A percentile compares a stretch with the other conserved stretches of the same genome.
Evolutionary conservation across 1,140 invertebrate genomes (phyloP).

Genomic region (Notospermus geniculatus): DNA sequence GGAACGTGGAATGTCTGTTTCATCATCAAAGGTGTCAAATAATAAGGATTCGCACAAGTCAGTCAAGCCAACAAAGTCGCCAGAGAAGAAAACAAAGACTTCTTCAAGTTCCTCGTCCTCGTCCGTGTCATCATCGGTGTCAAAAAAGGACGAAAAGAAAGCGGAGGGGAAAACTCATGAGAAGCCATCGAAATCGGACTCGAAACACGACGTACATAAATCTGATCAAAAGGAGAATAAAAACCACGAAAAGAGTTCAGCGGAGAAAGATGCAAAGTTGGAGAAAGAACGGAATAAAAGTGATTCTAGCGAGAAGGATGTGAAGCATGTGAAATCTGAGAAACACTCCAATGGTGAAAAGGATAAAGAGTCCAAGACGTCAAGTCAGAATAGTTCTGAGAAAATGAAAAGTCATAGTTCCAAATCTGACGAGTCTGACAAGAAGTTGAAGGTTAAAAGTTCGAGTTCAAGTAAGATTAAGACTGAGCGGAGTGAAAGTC

Average conservation of each 20-base stretch:
- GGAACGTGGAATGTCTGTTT: constrained; percentile 8
- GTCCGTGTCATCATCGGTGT: neutral
- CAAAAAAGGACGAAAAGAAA: neutral
- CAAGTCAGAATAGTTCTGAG: neutral
- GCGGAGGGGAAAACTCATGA: neutral
- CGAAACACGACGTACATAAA: constrained; percentile 1
- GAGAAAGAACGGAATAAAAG: constrained; percentile 26
- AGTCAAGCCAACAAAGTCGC: neutral
- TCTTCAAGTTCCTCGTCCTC: neutral
- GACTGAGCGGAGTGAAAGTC: neutral
- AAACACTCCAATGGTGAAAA: neutral
- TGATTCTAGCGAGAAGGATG: constrained; percentile 19
- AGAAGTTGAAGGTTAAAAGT: constrained; percentile 4
- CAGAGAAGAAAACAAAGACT: constrained; percentile 7
- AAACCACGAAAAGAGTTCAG: constrained; percentile 21
- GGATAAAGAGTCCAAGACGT: constrained; percentile 4
- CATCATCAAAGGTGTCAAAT: constrained; percentile 10
- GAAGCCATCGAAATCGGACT: constrained; percentile 9
- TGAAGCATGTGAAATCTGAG: constrained; percentile 3
- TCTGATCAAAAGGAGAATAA: constrained; percentile 24
- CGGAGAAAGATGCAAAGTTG: constrained; percentile 18
- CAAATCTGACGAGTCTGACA: neutral
- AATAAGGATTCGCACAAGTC: constrained; percentile 27
- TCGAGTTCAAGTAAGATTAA: neutral
- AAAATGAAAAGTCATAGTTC: neutral